Base-by-base conservation (phyloP, 2,113 vertebrate species). In the Callocephalon fimbriatum region DNA sequence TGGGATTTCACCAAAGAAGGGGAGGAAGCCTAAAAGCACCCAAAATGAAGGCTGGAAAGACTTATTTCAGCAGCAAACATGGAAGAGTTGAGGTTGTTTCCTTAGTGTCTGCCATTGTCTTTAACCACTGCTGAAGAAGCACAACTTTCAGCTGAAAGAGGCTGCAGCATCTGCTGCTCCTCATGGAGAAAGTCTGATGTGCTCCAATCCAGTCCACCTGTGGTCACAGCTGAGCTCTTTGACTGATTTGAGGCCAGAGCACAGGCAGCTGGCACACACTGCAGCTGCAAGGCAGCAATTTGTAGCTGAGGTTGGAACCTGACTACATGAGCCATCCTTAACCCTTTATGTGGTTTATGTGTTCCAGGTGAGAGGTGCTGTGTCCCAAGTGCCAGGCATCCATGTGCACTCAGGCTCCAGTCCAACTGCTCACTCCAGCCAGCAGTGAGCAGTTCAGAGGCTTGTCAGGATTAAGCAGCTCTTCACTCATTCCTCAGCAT, bases 221-320 rank as follows among this genome's bases (percentile, higher is more conserved):
- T 47, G 59, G 20, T 47, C 29, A 38, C n/a, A 72, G n/a, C 32
- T 10, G 48, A 58, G 42, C 56, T 38, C 35, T 45, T 27, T 5
- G 26, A 42, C 15, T 25, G 35, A 40, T 29, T 44, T 9, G 25
- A 29, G 47, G 22, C 25, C 15, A 10, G 31, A 62, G 47, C 31
- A 25, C 20, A 35, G 20, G 22, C 47, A 76, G 61, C 62, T 35
- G 58, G 11, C 38, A 51, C 1, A 1, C 12, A 12, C 54, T n/a
- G 70, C 38, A 19, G 50, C 44, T 0, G 0, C 0, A 1, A n/a
- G 54, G 20, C 38, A 78, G 45, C 0, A 0, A 63, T 45, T 51
- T 1, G 0, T 40, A 50, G 61, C 67, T 47, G 21, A 37, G 72
- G 20, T 29, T 38, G 29, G 16, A 45, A 70, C 6, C 32, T 58